A percentile compares a stretch with the other conserved stretches of the same genome.
These are phyloP conservation scores for Vespertilio murinus DNA, from an alignment of 2,797 vertebrate species.

Conservation along the genomic window DNA sequence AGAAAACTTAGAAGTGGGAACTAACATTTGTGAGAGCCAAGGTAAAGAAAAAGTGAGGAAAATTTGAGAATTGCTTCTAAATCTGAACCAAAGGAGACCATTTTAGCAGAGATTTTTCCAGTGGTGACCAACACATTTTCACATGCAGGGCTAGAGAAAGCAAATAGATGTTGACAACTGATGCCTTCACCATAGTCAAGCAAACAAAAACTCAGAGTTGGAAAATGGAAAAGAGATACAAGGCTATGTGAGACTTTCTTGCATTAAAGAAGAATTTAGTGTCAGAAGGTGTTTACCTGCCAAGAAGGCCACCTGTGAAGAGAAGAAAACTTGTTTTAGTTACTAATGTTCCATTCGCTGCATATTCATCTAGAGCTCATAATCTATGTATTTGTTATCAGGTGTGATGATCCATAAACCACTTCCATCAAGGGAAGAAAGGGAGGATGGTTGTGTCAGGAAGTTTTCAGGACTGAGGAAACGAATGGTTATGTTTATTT, in stretches of 20 bases:
- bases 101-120: conserved; percentile 9
- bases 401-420: background rate
- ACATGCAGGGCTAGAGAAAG: conserved; percentile 3
- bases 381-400: background rate
- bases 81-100: background rate
- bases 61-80: background rate
- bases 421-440: background rate
- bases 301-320: background rate
- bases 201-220: background rate
- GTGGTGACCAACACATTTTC: background rate
- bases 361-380: background rate
- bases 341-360: background rate
- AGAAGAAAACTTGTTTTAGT: background rate
- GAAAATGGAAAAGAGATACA: background rate
- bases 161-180: background rate
- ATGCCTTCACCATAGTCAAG: conserved; percentile 11
- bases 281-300: background rate
- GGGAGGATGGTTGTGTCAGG: background rate
- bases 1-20: background rate
- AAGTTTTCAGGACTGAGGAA: background rate
- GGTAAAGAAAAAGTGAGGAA: background rate
- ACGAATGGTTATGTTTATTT: conserved; percentile 27
- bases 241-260: background rate
- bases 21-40: background rate
- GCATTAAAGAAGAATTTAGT: background rate